A percentile compares a stretch with the other conserved stretches of the same genome.
Conservation (phyloP, 2,888 invertebrate genomes). For the Chromoteleia sp. region DNA sequence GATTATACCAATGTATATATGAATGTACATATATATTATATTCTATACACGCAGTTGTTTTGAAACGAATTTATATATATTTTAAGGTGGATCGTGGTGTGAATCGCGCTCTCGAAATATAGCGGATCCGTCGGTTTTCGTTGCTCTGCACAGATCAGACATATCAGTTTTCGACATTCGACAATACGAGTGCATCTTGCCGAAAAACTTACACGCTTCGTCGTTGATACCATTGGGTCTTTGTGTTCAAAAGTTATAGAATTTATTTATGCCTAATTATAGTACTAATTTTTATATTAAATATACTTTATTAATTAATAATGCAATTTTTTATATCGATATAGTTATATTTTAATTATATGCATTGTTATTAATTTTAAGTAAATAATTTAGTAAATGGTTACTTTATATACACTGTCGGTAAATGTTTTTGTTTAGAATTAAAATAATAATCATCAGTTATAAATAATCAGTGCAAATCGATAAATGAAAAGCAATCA, state of each 20-base stretch:
- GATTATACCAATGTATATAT: slow-evolving; percentile 38
- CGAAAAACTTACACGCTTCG: slow-evolving; percentile 5
- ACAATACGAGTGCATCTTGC: slow-evolving; percentile 42
- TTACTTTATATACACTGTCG: neutral
- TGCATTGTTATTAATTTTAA: neutral
- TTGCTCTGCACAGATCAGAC: slow-evolving; percentile 41
- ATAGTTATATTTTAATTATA: neutral
- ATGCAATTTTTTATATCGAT: neutral
- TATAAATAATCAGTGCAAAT: too few species aligned
- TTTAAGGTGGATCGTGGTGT: slow-evolving; percentile 31
- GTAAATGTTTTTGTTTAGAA: neutral
- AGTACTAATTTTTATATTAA: neutral
- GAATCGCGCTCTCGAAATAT: slow-evolving; percentile 53
- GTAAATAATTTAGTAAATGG: neutral
- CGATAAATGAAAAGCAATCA: too few species aligned
- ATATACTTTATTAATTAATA: neutral
- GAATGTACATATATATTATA: slow-evolving; percentile 39
- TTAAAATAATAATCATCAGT: too few species aligned
- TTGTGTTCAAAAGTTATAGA: slow-evolving; percentile 6
- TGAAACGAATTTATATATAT: slow-evolving; percentile 53
- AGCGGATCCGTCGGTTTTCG: slow-evolving; percentile 41
- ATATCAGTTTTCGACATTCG: slow-evolving; percentile 41
- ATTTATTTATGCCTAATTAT: neutral
- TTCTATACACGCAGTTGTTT: slow-evolving; percentile 44
- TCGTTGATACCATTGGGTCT: slow-evolving; percentile 27